These are phyloP conservation scores for Calameuta filiformis DNA, from an alignment of 2,888 invertebrate genomes.

Conservation along the genomic window DNA sequence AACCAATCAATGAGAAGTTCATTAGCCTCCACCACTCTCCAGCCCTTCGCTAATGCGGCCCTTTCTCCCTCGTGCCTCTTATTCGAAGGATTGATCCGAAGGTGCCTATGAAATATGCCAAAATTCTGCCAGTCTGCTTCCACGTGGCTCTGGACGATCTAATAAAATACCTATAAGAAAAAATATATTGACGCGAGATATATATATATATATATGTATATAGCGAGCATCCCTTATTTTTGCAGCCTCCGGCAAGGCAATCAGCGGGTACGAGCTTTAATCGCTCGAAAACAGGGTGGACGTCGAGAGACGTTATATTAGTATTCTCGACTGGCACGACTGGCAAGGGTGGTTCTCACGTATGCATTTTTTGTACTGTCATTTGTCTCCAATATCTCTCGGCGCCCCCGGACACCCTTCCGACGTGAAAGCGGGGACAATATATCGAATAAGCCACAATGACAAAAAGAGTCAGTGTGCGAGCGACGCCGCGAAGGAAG, in stretches of 20 bases:
- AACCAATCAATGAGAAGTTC: constrained; percentile 65
- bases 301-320: constrained; percentile 30
- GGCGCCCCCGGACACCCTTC: constrained; percentile 31
- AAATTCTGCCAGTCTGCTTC: neutral
- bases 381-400: constrained; percentile 66
- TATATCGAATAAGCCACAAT: constrained; percentile 65
- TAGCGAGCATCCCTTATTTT: neutral
- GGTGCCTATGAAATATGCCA: neutral
- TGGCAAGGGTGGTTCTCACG: constrained; percentile 48
- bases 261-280: constrained; percentile 11
- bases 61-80: constrained; percentile 16
- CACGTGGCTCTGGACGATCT: neutral
- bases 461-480: constrained; percentile 59
- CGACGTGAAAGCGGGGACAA: constrained; percentile 32
- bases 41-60: constrained; percentile 19
- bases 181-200: neutral
- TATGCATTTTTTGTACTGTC: constrained; percentile 61
- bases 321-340: constrained; percentile 30
- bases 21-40: constrained; percentile 51
- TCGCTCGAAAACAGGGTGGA: constrained; percentile 23
- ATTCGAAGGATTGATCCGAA: constrained; percentile 10
- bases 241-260: neutral
- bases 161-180: neutral
- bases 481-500: constrained; percentile 50
- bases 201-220: neutral